These are phyloP conservation scores for Ondatra zibethicus DNA, from an alignment of 2,113 vertebrate genomes.

Conservation along the genomic window DNA sequence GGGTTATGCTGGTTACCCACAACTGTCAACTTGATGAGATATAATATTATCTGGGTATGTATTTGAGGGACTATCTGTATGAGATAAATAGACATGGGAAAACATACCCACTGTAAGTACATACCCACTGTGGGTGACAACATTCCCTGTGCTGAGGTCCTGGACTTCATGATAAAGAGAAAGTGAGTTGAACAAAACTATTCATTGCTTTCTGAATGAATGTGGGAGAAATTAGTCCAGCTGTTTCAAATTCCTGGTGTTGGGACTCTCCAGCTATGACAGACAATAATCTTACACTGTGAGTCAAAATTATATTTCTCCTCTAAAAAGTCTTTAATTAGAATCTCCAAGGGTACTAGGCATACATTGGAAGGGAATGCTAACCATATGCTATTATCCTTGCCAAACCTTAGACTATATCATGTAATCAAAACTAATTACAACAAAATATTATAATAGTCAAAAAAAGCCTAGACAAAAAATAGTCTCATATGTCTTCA, in stretches of 20 bases:
- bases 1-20: not conserved
- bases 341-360: accelerated
- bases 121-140: not conserved
- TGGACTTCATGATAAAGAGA: not conserved
- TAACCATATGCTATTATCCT: not conserved
- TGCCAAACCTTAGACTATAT: not conserved
- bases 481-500: not conserved
- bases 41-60: not conserved
- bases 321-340: not conserved
- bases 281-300: not conserved
- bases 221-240: not conserved
- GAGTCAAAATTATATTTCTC: not conserved
- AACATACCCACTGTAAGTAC: not conserved
- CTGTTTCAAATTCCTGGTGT: not conserved
- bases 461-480: not conserved
- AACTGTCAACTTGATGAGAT: not conserved
- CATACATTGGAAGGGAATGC: not conserved
- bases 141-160: not conserved
- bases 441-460: not conserved
- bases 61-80: not conserved
- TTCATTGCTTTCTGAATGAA: not conserved
- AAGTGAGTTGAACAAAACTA: not conserved
- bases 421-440: not conserved
- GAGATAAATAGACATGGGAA: not conserved
- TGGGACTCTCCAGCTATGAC: not conserved